Conservation (phyloP, 2,797 vertebrate species). For the Intellagama lesueurii region DNA sequence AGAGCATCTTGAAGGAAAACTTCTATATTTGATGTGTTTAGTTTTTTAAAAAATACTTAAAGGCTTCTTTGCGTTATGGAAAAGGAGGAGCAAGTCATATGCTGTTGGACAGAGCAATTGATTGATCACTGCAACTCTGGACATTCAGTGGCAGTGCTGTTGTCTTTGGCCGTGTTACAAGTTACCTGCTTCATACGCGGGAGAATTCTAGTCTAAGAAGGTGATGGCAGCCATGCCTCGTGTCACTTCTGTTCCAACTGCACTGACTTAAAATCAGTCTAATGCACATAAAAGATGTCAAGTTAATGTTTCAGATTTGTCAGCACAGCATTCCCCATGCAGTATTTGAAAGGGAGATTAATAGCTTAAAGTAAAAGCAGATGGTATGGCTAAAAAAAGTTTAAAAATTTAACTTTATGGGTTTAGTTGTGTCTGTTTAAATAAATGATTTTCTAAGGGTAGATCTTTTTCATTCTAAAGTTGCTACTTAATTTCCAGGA, state of each 20-base stretch:
- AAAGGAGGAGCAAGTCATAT: background rate
- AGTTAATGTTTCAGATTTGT: background rate
- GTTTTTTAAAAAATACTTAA: background rate
- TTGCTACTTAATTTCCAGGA: background rate
- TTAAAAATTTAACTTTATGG: background rate
- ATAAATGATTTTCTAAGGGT: background rate
- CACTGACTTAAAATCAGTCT: background rate
- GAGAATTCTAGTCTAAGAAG: background rate
- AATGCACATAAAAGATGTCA: background rate
- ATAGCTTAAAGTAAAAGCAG: constrained; percentile 16
- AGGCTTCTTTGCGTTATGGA: background rate
- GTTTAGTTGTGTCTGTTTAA: background rate
- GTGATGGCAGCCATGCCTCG: background rate
- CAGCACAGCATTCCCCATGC: background rate
- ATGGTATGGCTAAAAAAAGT: background rate
- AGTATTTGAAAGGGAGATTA: background rate
- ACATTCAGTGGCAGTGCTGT: background rate
- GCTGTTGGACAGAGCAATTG: background rate
- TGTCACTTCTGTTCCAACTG: background rate
- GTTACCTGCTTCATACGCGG: background rate
- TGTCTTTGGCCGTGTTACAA: background rate
- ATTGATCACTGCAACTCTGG: background rate
- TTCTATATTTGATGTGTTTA: background rate
- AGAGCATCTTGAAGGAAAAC: background rate
- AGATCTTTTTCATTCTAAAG: background rate